Base-by-base conservation (phyloP, 1,140 invertebrate genomes). In the Heterodera schachtii region DNA sequence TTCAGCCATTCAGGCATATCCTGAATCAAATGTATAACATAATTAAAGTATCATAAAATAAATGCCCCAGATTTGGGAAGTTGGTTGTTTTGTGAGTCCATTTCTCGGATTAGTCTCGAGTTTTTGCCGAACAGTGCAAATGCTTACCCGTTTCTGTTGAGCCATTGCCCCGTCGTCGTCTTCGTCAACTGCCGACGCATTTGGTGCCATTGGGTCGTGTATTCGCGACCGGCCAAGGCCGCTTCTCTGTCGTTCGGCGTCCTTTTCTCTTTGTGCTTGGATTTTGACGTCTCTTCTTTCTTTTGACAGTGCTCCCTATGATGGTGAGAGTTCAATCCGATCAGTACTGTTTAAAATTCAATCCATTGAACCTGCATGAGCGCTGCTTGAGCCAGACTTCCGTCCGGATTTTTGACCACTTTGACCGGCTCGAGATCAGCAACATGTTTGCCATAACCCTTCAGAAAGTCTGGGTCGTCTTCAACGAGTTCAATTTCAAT, bases 1-100 rank as follows among this genome's bases (percentile, higher is more conserved):
- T 97, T 98, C 89, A 99, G 98, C 97, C 97, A 99, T 90, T 99
- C 97, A 0, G 97, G 97, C 57, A 99, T 91, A 87, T 99, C 97
- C 87, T 86, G 21, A 47, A 73, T n/a, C 49, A 47, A 21, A 43
- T 7, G 81, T 67, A n/a, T n/a, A n/a, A n/a, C n/a, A n/a, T n/a
- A n/a, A n/a, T n/a, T n/a, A n/a, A n/a, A n/a, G n/a, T n/a, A n/a
- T n/a, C n/a, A n/a, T n/a, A n/a, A n/a, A n/a, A n/a, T n/a, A n/a
- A n/a, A n/a, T n/a, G n/a, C n/a, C n/a, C n/a, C n/a, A n/a, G n/a
- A n/a, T n/a, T n/a, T n/a, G n/a, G n/a, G n/a, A n/a, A n/a, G n/a
- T n/a, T n/a, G n/a, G n/a, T n/a, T n/a, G n/a, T n/a, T n/a, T n/a
- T n/a, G n/a, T 66, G 57, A 73, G 21, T 66, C n/a, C 73, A 73